Conservation (phyloP, 2,888 invertebrate species). For the Elysia crispata region DNA sequence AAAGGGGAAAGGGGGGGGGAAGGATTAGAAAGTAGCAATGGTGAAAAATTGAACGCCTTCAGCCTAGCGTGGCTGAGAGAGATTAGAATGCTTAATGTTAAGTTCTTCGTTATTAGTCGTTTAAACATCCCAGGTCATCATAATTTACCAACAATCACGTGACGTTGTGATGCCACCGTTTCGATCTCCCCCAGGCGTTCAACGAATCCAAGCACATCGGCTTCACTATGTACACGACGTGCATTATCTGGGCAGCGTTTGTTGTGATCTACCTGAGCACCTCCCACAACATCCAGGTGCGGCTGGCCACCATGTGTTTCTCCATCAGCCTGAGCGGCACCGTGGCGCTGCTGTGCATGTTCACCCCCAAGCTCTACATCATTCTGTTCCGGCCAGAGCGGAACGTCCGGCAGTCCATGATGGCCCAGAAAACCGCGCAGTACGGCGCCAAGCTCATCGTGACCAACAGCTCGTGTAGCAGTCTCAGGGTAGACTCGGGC, state of each 20-base stretch:
- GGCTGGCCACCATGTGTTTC: constrained; percentile 96
- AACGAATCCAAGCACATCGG: constrained; percentile 79
- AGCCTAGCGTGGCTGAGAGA: no score
- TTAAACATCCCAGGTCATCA: no score
- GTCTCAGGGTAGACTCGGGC: constrained; percentile 73
- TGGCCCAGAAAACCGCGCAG: constrained; percentile 61
- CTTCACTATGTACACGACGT: constrained; percentile 94
- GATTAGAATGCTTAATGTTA: no score
- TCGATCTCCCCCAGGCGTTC: constrained; percentile 68
- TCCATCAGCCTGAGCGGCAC: constrained; percentile 96
- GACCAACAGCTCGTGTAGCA: constrained; percentile 50
- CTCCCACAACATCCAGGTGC: constrained; percentile 82
- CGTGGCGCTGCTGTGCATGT: constrained; percentile 94
- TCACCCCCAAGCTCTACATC: constrained; percentile 95
- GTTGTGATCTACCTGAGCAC: constrained; percentile 82
- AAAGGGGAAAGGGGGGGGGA: no score
- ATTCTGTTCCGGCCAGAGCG: constrained; percentile 92
- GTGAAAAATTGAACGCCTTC: no score
- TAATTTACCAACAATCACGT: no score
- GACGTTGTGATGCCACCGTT: no score
- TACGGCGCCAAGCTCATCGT: constrained; percentile 46
- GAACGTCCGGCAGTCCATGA: constrained; percentile 86
- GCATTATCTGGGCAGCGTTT: constrained; percentile 81
- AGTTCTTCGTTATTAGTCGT: no score
- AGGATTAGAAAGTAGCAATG: no score